A percentile compares a stretch with the other conserved stretches of the same genome.
These are phyloP conservation scores for Hydractinia symbiolongicarpus DNA, from an alignment of 30 jellyfish, hydroid and myxozoan species.

Conservation along the genomic window DNA sequence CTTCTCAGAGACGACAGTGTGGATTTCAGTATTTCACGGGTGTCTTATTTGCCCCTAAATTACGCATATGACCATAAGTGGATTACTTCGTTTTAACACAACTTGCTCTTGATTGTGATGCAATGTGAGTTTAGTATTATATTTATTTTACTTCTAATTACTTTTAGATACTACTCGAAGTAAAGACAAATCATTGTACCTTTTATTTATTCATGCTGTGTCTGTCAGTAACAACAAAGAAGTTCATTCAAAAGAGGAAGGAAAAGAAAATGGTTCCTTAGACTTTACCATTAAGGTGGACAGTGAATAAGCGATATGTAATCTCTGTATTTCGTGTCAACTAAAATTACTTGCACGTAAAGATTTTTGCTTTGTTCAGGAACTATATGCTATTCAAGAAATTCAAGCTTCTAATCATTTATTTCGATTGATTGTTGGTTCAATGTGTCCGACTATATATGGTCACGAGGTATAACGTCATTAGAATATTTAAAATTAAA, in stretches of 20 bases:
- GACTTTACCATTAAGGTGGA: slow-evolving; percentile 76
- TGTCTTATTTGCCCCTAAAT: too few species aligned
- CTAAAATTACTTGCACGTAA: background rate
- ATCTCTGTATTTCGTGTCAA: background rate
- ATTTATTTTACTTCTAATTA: background rate
- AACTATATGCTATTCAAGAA: slow-evolving; percentile 90
- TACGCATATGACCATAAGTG: too few species aligned
- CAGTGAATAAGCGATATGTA: background rate
- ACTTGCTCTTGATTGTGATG: too few species aligned
- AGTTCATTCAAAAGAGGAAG: slow-evolving; percentile 31
- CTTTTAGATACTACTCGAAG: slow-evolving; percentile 1
- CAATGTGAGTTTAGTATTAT: too few species aligned
- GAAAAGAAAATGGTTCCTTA: slow-evolving; percentile 28
- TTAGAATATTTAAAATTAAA: background rate
- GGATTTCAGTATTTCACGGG: too few species aligned
- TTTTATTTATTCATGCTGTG: slow-evolving; percentile 66
- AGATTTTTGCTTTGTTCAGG: slow-evolving; percentile 42
- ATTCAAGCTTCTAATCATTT: slow-evolving; percentile 66
- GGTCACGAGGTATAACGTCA: slow-evolving; percentile 80
- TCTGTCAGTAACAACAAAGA: slow-evolving; percentile 65
- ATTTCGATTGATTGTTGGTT: slow-evolving; percentile 76
- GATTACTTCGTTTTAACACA: too few species aligned
- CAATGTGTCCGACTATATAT: slow-evolving; percentile 94
- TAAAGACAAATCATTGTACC: slow-evolving; percentile 78
- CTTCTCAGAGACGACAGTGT: too few species aligned